Evolutionary conservation across 2,797 vertebrate species (phyloP).

Genomic region (Antennarius maculatus): DNA sequence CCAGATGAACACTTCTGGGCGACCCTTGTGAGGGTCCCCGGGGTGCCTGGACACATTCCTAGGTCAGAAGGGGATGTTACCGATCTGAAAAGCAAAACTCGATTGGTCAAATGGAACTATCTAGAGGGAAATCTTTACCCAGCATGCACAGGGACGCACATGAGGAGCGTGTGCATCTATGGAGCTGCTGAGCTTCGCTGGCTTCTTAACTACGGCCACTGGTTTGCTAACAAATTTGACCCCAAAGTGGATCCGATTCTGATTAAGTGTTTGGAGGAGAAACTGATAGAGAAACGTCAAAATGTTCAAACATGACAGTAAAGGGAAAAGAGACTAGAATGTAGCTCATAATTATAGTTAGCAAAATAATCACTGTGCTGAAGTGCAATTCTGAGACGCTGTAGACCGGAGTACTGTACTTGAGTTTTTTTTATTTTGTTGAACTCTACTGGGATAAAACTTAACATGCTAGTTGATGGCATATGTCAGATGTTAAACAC

Average conservation of each 20-base stretch:
- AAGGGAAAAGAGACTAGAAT: conserved; percentile 8
- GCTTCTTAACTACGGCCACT: conserved; percentile 89
- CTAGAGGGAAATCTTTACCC: conserved; percentile 88
- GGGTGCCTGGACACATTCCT: conserved; percentile 85
- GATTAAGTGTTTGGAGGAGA: conserved; percentile 89
- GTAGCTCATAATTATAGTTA: neutral
- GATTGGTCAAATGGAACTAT: conserved; percentile 95
- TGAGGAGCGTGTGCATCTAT: conserved; percentile 92
- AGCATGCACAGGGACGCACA: conserved; percentile 87
- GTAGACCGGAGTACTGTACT: neutral
- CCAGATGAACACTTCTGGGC: conserved; percentile 97
- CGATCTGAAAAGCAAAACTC: conserved; percentile 91
- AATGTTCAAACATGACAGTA: conserved; percentile 61
- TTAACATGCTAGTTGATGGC: neutral
- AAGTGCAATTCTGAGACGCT: neutral
- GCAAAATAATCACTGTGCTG: neutral
- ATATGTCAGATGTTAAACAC: too few relatives aligned
- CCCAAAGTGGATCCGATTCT: conserved; percentile 91
- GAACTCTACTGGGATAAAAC: neutral
- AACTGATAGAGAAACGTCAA: conserved; percentile 83
- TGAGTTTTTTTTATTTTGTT: conserved; percentile 1
- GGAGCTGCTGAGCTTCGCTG: conserved; percentile 90
- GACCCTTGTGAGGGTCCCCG: conserved; percentile 86
- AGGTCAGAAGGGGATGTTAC: conserved; percentile 84
- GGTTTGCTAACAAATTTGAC: conserved; percentile 96